These are phyloP conservation scores for Drosophila borborema DNA, from an alignment of 2,888 invertebrate species.

Conservation along the genomic window DNA sequence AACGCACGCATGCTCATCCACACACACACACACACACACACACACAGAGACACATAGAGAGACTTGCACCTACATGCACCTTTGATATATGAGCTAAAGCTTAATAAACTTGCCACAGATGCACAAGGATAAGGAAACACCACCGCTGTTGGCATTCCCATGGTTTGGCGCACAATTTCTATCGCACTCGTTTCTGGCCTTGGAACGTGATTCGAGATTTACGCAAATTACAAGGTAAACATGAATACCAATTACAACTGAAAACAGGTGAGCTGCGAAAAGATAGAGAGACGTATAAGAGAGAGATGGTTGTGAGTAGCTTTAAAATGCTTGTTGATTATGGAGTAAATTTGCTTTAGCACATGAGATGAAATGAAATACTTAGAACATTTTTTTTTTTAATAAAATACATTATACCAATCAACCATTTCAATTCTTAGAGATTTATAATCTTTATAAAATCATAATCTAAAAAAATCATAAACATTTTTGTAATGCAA, in stretches of 20 bases:
- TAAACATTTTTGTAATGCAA: no score
- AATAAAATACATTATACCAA: not conserved
- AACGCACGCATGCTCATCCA: not conserved
- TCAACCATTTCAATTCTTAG: not conserved
- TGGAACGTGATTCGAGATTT: slow-evolving; percentile 87
- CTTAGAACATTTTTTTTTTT: no score
- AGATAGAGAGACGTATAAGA: not conserved
- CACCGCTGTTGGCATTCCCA: slow-evolving; percentile 88
- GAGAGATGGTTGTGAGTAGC: not conserved
- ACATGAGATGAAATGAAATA: not conserved
- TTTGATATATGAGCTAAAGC: slow-evolving; percentile 39
- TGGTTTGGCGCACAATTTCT: slow-evolving; percentile 89
- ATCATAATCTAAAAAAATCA: no score
- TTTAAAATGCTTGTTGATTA: not conserved
- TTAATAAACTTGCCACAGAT: slow-evolving; percentile 70
- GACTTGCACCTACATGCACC: no score
- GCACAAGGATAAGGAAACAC: slow-evolving; percentile 89
- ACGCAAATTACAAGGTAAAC: slow-evolving; percentile 86
- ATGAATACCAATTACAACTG: slow-evolving; percentile 17
- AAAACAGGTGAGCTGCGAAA: not conserved
- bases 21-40: slow-evolving; percentile 3
- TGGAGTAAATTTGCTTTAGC: not conserved
- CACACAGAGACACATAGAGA: not conserved
- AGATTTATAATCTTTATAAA: no score
- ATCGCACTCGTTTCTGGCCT: slow-evolving; percentile 87